A percentile compares a stretch with the other conserved stretches of the same genome.
These are phyloP conservation scores for Chromis chromis DNA, from an alignment of 2,797 vertebrate species.

Conservation along the genomic window DNA sequence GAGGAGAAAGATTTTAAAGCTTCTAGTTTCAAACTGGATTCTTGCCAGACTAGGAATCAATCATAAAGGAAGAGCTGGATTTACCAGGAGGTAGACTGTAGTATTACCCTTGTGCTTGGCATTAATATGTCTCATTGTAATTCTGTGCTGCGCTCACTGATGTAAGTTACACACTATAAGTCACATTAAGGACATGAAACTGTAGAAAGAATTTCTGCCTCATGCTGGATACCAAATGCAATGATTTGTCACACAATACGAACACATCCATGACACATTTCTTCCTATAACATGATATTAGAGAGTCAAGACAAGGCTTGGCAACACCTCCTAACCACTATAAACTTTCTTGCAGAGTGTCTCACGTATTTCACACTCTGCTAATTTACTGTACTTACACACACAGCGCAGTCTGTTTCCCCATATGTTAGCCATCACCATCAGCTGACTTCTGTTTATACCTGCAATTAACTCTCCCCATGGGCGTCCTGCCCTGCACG, in stretches of 20 bases:
- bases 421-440: constrained; percentile 53
- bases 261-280: not conserved
- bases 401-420: constrained; percentile 11
- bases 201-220: not conserved
- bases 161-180: not conserved
- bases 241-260: not conserved
- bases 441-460: constrained; percentile 54
- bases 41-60: constrained; percentile 35
- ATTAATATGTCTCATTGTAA: constrained; percentile 21
- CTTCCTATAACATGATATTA: not conserved
- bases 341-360: not conserved
- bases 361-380: not conserved
- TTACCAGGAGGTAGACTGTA: constrained; percentile 36
- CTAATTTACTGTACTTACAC: not conserved
- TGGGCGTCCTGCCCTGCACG: constrained; percentile 12
- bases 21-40: constrained; percentile 47
- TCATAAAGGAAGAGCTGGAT: constrained; percentile 36
- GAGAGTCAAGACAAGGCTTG: not conserved
- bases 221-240: not conserved
- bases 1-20: constrained; percentile 57
- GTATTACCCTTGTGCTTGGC: constrained; percentile 6
- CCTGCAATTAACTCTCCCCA: constrained; percentile 14
- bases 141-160: not conserved
- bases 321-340: not conserved
- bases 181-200: not conserved